Conservation (phyloP, 1,140 invertebrate genomes). For the Drosophila punjabiensis region DNA sequence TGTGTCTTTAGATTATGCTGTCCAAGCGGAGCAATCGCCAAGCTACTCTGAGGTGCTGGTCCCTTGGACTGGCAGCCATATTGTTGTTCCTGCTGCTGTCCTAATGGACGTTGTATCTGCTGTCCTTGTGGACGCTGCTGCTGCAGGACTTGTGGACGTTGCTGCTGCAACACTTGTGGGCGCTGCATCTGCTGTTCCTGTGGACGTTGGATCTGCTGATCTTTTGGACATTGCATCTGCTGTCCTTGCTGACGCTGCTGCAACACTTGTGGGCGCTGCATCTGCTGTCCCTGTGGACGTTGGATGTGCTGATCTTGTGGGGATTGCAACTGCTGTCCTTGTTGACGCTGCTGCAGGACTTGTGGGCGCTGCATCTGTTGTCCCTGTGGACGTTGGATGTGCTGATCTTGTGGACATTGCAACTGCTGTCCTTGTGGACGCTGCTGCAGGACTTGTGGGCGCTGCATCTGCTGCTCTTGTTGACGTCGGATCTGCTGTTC, state of each 20-base stretch:
- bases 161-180: too few relatives aligned
- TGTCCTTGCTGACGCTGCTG: neutral
- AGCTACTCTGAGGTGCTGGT: neutral
- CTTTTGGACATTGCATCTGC: neutral
- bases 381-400: neutral
- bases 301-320: neutral
- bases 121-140: neutral
- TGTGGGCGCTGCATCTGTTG: neutral
- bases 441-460: neutral
- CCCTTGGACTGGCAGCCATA: slow-evolving; percentile 20
- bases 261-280: too few relatives aligned
- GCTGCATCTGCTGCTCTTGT: too few relatives aligned
- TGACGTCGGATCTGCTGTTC: neutral
- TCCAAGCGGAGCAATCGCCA: too few relatives aligned
- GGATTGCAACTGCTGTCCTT: neutral
- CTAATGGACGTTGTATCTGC: neutral
- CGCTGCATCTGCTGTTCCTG: too few relatives aligned
- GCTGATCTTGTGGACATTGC: neutral
- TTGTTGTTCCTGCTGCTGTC: slow-evolving; percentile 1
- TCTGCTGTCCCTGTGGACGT: slow-evolving; percentile 4
- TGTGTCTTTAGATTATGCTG: neutral
- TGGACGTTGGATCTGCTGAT: too few relatives aligned
- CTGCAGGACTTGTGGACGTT: neutral
- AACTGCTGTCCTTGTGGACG: neutral
- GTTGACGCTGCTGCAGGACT: neutral